phyloP scores from a whole-genome alignment of 2,113 vertebrate genomes.

The Indicator maculatus region DNA sequence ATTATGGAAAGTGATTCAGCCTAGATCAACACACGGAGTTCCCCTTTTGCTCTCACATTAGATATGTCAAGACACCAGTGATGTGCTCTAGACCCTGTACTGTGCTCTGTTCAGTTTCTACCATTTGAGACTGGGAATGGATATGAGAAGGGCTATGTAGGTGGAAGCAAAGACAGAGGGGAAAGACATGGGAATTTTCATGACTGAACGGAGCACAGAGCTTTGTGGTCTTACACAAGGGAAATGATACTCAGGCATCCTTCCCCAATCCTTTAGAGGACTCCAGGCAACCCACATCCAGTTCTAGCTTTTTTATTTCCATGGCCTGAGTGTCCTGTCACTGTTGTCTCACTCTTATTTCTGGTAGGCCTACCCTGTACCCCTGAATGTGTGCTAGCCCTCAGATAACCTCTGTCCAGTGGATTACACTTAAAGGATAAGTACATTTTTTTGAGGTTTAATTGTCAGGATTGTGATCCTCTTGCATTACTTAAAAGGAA shows the following conservation, averaged over 20 bases:
- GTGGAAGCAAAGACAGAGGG: neutral
- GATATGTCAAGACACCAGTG: neutral
- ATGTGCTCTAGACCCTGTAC: neutral
- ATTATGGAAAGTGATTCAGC: too few species aligned
- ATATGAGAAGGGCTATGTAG: neutral
- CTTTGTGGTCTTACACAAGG: neutral
- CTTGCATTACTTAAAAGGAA: neutral
- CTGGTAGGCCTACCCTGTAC: neutral
- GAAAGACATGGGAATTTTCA: neutral
- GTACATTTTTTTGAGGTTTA: neutral
- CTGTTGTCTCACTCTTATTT: neutral
- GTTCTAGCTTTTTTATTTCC: neutral
- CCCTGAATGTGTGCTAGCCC: neutral
- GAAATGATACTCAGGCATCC: neutral
- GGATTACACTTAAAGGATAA: neutral
- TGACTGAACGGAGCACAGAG: neutral
- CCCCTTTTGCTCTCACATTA: neutral
- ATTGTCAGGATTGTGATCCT: neutral
- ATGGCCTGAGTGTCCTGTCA: neutral
- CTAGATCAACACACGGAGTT: neutral
- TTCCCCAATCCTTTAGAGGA: neutral
- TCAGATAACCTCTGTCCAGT: neutral
- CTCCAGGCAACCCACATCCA: neutral
- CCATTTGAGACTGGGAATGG: neutral
- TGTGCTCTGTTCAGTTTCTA: neutral